Evolutionary conservation across 2,797 vertebrate genomes (phyloP).

Genomic region (Xenentodon cancila): DNA sequence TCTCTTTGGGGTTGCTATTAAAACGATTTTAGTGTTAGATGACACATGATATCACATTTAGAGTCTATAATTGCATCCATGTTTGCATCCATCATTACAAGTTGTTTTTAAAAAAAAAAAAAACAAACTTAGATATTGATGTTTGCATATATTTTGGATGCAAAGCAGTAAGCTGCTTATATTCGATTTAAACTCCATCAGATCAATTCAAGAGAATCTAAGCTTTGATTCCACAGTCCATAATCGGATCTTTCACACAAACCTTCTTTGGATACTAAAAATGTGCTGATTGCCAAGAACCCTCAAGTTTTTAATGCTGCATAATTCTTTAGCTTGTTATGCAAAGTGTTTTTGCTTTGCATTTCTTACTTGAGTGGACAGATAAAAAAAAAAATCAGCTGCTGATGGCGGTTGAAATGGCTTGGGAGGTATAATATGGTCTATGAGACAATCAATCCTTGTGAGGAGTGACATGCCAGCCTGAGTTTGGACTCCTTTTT

Average conservation of each 20-base stretch:
- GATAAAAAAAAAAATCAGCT: conserved; percentile 30
- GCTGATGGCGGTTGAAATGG: conserved; percentile 19
- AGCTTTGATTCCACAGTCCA: conserved; percentile 28
- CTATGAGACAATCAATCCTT: conserved; percentile 53
- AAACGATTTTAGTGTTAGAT: conserved; percentile 8
- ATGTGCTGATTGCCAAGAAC: conserved; percentile 35
- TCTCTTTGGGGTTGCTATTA: background rate
- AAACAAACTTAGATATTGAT: conserved; percentile 42
- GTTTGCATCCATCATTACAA: conserved; percentile 13
- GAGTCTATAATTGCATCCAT: conserved; percentile 8
- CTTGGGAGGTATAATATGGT: conserved; percentile 44
- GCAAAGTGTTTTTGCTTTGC: conserved; percentile 31
- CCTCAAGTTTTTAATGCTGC: conserved; percentile 31
- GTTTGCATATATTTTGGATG: conserved; percentile 27
- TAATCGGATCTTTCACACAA: conserved; percentile 40
- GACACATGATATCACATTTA: background rate
- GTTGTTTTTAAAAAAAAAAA: conserved; percentile 43
- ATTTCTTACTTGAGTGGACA: conserved; percentile 26
- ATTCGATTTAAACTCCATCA: conserved; percentile 59
- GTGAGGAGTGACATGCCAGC: conserved; percentile 41
- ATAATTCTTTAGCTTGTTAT: conserved; percentile 41
- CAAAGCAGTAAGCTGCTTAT: conserved; percentile 56
- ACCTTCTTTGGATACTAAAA: conserved; percentile 38
- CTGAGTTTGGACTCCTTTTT: background rate
- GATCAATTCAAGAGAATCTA: conserved; percentile 40